phyloP scores from a whole-genome alignment of 2,888 invertebrate species.

The Notocelia uddmanniana region DNA sequence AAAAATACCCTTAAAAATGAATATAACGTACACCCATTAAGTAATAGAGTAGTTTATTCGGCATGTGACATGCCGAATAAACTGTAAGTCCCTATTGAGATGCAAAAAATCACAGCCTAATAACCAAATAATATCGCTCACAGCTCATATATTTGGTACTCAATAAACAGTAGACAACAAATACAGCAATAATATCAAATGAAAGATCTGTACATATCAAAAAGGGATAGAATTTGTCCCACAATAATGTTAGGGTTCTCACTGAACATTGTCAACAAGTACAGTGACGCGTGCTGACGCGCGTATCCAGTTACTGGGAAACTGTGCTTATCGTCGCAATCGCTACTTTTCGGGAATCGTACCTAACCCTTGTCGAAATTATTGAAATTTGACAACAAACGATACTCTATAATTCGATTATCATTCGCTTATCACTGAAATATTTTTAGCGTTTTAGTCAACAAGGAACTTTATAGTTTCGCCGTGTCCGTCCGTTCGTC shows the following conservation, averaged over 20 bases:
- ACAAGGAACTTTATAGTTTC: no score
- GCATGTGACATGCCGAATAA: no score
- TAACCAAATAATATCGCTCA: no score
- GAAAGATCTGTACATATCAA: slow-evolving; percentile 24
- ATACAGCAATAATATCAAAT: background rate
- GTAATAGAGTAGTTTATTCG: no score
- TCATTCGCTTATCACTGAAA: background rate
- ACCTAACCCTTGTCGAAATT: background rate
- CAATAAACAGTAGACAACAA: background rate
- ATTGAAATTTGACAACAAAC: background rate
- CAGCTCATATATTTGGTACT: no score
- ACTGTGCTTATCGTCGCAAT: slow-evolving; percentile 25
- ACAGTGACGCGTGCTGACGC: slow-evolving; percentile 34
- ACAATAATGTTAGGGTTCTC: background rate
- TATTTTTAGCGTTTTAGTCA: no score
- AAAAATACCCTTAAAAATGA: no score
- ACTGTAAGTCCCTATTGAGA: no score
- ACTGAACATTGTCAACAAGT: slow-evolving; percentile 16
- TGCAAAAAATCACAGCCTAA: no score
- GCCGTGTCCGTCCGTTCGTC: no score
- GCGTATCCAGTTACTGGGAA: slow-evolving; percentile 44
- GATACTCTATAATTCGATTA: no score
- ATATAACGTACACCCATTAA: no score
- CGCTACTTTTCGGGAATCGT: slow-evolving; percentile 12
- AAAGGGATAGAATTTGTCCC: slow-evolving; percentile 33